Percentiles rank a stretch among this genome's conserved stretches.
phyloP scores from a whole-genome alignment of 2,797 vertebrate species.

The Sciaenops ocellatus region DNA sequence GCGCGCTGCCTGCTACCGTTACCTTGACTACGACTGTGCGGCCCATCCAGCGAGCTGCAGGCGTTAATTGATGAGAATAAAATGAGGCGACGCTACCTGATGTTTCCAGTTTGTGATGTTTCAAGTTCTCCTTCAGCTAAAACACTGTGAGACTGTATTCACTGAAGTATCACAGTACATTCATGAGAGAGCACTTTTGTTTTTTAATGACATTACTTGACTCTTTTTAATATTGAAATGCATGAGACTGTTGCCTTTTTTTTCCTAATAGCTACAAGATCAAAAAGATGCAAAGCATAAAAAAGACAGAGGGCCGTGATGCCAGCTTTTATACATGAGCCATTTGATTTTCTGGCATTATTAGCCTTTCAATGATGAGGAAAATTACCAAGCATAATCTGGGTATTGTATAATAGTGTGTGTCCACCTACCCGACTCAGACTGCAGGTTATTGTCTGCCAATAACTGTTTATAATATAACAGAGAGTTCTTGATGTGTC shows the following conservation, averaged over 20 bases:
- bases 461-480: slow-evolving; percentile 22
- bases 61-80: background rate
- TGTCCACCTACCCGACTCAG: slow-evolving; percentile 10
- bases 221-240: slow-evolving; percentile 17
- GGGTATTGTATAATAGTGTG: background rate
- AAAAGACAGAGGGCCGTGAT: background rate
- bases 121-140: background rate
- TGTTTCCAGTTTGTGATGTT: background rate
- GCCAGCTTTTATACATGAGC: background rate
- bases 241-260: background rate
- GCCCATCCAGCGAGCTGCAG: background rate
- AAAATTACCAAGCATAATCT: slow-evolving; percentile 1
- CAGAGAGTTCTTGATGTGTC: background rate
- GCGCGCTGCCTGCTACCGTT: background rate
- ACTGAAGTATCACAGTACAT: background rate
- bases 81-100: background rate
- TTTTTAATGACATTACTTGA: background rate
- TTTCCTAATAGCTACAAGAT: background rate
- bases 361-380: background rate
- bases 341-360: background rate
- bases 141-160: background rate
- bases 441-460: slow-evolving; percentile 27
- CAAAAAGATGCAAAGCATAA: slow-evolving; percentile 7
- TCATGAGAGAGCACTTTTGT: background rate
- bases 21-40: background rate